phyloP scores from a whole-genome alignment of 2,113 vertebrate species.

The Pseudorhombus dupliciocellatus region DNA sequence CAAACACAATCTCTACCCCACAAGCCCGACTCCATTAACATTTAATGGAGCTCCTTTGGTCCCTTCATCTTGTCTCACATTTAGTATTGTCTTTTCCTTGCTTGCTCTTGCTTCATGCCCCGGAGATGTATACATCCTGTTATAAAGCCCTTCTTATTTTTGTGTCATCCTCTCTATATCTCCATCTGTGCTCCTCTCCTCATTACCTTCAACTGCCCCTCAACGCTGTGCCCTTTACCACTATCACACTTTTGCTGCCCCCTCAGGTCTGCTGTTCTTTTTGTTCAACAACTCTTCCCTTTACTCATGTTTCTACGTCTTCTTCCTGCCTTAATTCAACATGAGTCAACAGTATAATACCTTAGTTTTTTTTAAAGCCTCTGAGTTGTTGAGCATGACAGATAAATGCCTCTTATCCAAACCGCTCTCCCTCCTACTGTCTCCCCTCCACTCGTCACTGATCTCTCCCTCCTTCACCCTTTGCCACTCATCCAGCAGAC shows the following conservation, averaged over 20 bases:
- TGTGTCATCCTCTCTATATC: slow-evolving; percentile 35
- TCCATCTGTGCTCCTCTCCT: slow-evolving; percentile 19
- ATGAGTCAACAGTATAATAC: neutral
- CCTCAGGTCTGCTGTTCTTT: neutral
- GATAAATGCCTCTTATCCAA: slow-evolving; percentile 2
- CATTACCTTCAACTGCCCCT: slow-evolving; percentile 34
- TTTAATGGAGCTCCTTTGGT: slow-evolving; percentile 64
- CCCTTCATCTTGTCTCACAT: slow-evolving; percentile 65
- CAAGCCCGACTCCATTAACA: slow-evolving; percentile 55
- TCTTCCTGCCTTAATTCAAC: neutral
- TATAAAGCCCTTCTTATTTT: slow-evolving; percentile 12
- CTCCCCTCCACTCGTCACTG: neutral
- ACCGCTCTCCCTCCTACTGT: neutral
- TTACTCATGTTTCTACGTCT: neutral
- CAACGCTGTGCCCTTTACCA: slow-evolving; percentile 24
- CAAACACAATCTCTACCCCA: slow-evolving; percentile 55
- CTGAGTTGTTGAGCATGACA: slow-evolving; percentile 15
- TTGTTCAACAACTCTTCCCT: neutral
- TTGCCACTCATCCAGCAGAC: neutral
- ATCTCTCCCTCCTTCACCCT: neutral
- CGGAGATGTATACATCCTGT: slow-evolving; percentile 57
- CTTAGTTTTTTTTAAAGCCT: neutral
- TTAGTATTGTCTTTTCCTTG: slow-evolving; percentile 58
- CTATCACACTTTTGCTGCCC: no score
- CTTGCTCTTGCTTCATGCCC: slow-evolving; percentile 41